Evolutionary conservation across 92 coral and sea anemone genomes (phyloP), one percentile per base, ranked within the genome.

Genomic region (Galaxea fascicularis): DNA sequence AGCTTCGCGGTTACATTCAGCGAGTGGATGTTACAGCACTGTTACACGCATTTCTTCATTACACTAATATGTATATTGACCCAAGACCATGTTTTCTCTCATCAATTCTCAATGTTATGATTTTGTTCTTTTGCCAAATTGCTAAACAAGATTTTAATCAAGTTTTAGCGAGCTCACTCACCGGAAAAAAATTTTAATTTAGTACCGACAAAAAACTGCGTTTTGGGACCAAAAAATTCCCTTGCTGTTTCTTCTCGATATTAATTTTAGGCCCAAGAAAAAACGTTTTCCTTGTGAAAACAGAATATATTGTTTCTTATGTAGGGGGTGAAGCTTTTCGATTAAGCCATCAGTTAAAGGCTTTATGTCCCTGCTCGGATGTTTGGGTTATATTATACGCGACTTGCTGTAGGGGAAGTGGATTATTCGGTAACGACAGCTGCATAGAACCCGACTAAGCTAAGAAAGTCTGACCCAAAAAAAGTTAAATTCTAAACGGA

Each of bases 41-140:
- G 60, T 65, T 65, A 64, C 56, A 22, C 5, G 21, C 66, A 65
- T 78, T 65, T 49, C 83, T 44, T 78, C 74, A 78, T 78, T 65
- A 78, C 20, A 65, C 28, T 78, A 78, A 78, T 76, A 76, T 76
- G 35, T 76, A 46, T 44, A 76, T 29, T 35, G 41, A 35, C 41
- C 51, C 81, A 76, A 76, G 64, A 39, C 82, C 45, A 20, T 51
- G 8, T 59, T 62, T 63, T 77, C 63, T 41, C 51, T 39, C 82
- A 60, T 62, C 70, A 77, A 63, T 25, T 62, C 53, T 0, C 18
- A 16, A 4, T 56, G 16, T 35, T 20, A 56, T 56, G 57, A 77
- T 62, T 77, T 77, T 44, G 39, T 22, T 25, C 54, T 77, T 44
- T 41, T 21, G 81, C 68, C 81, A 65, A 76, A 57, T 76, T 76